Percentiles rank a stretch among this genome's conserved stretches.
Conservation (phyloP, 2,113 vertebrate species). For the Gambusia holbrooki region DNA sequence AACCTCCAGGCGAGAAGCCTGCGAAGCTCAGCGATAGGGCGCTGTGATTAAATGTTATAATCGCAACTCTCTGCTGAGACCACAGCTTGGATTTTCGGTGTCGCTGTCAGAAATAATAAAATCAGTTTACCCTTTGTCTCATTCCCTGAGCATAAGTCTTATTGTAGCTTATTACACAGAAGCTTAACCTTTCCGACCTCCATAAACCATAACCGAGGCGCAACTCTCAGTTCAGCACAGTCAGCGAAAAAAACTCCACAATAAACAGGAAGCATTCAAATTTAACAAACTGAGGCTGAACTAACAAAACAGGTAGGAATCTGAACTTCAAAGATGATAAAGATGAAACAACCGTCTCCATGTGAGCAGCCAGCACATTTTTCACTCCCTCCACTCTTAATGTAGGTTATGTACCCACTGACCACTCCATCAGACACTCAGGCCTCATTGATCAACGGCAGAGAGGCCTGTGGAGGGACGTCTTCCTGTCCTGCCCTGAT, state of each 20-base stretch:
- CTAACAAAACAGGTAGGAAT: too few relatives aligned
- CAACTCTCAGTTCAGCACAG: neutral
- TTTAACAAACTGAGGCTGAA: neutral
- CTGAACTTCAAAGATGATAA: neutral
- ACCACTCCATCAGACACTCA: constrained; percentile 45
- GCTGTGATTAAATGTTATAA: constrained; percentile 76
- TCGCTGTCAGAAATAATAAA: constrained; percentile 30
- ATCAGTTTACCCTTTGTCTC: constrained; percentile 37
- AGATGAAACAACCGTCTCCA: neutral
- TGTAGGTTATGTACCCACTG: constrained; percentile 27
- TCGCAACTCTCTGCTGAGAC: constrained; percentile 53
- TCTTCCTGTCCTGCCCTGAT: constrained; percentile 29
- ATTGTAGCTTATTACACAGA: constrained; percentile 21
- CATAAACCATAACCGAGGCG: constrained; percentile 8
- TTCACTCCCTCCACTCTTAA: constrained; percentile 6
- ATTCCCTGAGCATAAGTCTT: constrained; percentile 50
- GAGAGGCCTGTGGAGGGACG: constrained; percentile 26
- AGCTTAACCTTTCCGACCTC: constrained; percentile 2
- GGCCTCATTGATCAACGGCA: constrained; percentile 71
- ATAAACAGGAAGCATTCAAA: neutral
- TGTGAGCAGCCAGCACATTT: constrained; percentile 12
- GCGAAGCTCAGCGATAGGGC: constrained; percentile 50
- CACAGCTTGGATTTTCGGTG: constrained; percentile 45
- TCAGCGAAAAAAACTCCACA: neutral
- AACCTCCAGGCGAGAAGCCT: constrained; percentile 69